Base-by-base conservation (phyloP, 2,888 invertebrate genomes). In the Ceramica pisi region DNA sequence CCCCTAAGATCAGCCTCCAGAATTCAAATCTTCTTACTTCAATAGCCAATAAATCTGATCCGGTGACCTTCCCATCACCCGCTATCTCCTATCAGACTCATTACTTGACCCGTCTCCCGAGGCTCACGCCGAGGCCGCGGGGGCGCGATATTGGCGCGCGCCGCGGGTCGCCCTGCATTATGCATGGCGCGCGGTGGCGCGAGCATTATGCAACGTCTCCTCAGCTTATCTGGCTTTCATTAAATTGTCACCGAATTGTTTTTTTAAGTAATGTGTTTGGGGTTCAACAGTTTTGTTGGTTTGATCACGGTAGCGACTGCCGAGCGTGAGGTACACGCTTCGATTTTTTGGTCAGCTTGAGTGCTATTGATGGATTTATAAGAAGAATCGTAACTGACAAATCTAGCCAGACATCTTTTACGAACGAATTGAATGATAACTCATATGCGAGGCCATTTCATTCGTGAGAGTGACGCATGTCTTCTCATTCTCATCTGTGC, bases 161-260 rank as follows among this genome's bases (percentile, higher is more conserved):
- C 90, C 60, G 81, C 88, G 88, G 89, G 89, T 74, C 76, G 60
- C 87, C 86, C 85, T 94, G 91, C 92, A 94, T 94, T 83, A 94
- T 94, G 93, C 93, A 94, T 91, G 83, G 59, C 60, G 64, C 70
- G 75, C 75, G 68, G 69, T 57, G 59, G 61, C 50, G 67, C 75
- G 78, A 81, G 81, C 86, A 82, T 86, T 85, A 82, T 85, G 83
- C 75, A 78, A 72, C 79, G 75, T 72, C 61, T 71, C 75, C 74
- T 59, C 53, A 62, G 75, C 82, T 77, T 82, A 83, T 80, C 79
- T 68, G 57, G 64, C 65, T 75, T 78, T 78, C 76, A 80, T 80
- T 76, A 71, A 67, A 57, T 80, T 85, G 78, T 78, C 78, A 78
- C 80, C 63, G 70, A 60, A 75, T 81, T 77, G 81, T 77, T 81